A percentile compares a stretch with the other conserved stretches of the same genome.
These are phyloP conservation scores for Cheumatopsyche charites DNA, from an alignment of 1,140 invertebrate species.

Conservation along the genomic window DNA sequence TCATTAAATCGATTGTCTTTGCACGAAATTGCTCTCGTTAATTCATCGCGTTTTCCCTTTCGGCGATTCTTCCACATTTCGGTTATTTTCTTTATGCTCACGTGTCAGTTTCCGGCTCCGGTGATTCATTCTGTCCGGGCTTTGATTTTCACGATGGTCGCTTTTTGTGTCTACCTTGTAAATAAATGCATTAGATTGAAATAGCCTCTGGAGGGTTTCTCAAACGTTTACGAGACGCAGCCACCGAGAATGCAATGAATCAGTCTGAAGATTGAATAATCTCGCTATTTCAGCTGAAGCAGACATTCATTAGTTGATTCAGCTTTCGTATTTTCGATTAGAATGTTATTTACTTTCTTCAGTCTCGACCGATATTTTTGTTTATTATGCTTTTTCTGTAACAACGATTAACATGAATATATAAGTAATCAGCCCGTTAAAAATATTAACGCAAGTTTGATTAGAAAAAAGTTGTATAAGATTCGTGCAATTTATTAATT, in stretches of 20 bases:
- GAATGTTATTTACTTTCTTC: slow-evolving; percentile 23
- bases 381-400: background rate
- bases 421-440: no score
- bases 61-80: background rate
- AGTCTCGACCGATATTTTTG: slow-evolving; percentile 1
- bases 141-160: slow-evolving; percentile 42
- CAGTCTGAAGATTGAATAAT: background rate
- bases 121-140: slow-evolving; percentile 19
- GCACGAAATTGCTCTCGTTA: no score
- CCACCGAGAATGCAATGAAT: background rate
- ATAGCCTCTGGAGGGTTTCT: slow-evolving; percentile 30
- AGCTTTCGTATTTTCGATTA: background rate
- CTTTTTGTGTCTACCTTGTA: slow-evolving; percentile 45
- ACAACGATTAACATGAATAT: no score
- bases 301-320: background rate
- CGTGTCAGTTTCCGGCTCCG: slow-evolving; percentile 38
- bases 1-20: no score
- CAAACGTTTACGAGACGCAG: slow-evolving; percentile 1
- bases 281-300: no score
- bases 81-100: background rate
- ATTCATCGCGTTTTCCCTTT: no score
- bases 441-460: no score
- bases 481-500: no score
- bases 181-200: slow-evolving; percentile 42
- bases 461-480: no score